These are phyloP conservation scores for Sternotherus odoratus DNA, from an alignment of 2,797 vertebrate species.

Conservation along the genomic window DNA sequence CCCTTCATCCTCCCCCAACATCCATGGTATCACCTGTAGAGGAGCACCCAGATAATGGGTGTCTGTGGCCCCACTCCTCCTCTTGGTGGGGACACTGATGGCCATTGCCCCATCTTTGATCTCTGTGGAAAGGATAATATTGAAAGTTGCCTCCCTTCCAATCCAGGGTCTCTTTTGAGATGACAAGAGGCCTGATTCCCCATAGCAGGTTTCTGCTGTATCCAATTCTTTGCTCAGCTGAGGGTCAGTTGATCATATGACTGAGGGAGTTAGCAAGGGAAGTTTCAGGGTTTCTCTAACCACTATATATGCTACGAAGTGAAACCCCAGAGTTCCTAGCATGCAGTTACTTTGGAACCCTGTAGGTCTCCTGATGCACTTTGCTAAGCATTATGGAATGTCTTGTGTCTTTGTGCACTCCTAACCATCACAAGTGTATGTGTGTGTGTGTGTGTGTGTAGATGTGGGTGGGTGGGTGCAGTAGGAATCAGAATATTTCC, in stretches of 20 bases:
- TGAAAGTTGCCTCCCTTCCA: background rate
- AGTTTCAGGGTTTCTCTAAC: background rate
- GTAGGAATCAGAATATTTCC: background rate
- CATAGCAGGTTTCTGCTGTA: background rate
- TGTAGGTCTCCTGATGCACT: background rate
- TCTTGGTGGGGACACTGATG: background rate
- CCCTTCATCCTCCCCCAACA: background rate
- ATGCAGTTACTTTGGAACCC: background rate
- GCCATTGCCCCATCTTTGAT: background rate
- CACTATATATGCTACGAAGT: background rate
- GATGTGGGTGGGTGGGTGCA: background rate
- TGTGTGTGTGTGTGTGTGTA: no score
- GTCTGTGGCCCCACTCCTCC: background rate
- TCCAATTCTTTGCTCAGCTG: background rate
- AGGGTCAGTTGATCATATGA: background rate
- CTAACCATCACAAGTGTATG: background rate
- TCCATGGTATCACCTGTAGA: background rate
- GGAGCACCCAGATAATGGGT: background rate
- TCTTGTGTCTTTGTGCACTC: background rate
- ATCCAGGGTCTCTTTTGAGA: background rate
- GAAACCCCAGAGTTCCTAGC: background rate
- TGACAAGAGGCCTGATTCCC: background rate
- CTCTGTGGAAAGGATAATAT: background rate
- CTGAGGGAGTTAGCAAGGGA: background rate
- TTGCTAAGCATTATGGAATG: background rate